phyloP scores from a whole-genome alignment of 2,113 vertebrate species.

The Hepsetus odoe region DNA sequence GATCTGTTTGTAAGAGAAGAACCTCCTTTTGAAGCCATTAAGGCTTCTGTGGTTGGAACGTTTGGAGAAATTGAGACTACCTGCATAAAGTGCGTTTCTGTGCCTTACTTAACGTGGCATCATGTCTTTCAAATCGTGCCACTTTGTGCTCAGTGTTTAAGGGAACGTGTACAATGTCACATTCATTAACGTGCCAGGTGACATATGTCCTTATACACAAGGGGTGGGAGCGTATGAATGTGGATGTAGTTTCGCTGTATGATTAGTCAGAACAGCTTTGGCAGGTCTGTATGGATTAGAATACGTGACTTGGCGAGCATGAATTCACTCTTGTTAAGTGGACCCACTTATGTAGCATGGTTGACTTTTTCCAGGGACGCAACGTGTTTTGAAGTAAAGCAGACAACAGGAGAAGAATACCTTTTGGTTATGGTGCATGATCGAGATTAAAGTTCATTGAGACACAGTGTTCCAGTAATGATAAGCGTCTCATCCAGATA shows the following conservation, averaged over 20 bases:
- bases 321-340: slow-evolving; percentile 34
- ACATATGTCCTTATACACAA: slow-evolving; percentile 39
- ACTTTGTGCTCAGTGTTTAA: slow-evolving; percentile 43
- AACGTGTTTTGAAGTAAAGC: slow-evolving; percentile 35
- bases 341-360: slow-evolving; percentile 35
- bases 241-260: slow-evolving; percentile 41
- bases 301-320: slow-evolving; percentile 35
- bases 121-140: slow-evolving; percentile 30
- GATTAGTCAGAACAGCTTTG: slow-evolving; percentile 18
- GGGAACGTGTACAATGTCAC: slow-evolving; percentile 37
- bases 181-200: slow-evolving; percentile 29
- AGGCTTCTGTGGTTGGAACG: slow-evolving; percentile 11
- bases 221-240: slow-evolving; percentile 32
- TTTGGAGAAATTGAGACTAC: slow-evolving; percentile 27
- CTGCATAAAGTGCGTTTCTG: slow-evolving; percentile 37
- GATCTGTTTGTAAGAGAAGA: slow-evolving; percentile 43
- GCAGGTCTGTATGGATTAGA: slow-evolving; percentile 33
- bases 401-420: slow-evolving; percentile 9
- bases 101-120: slow-evolving; percentile 32
- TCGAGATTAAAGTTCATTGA: slow-evolving; percentile 1
- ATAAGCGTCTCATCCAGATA: slow-evolving; percentile 31
- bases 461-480: slow-evolving; percentile 27
- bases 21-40: slow-evolving; percentile 42
- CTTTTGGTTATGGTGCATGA: slow-evolving; percentile 16
- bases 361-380: slow-evolving; percentile 37